These are phyloP conservation scores for Antigone vipio DNA, from an alignment of 2,113 vertebrate species.

Conservation along the genomic window DNA sequence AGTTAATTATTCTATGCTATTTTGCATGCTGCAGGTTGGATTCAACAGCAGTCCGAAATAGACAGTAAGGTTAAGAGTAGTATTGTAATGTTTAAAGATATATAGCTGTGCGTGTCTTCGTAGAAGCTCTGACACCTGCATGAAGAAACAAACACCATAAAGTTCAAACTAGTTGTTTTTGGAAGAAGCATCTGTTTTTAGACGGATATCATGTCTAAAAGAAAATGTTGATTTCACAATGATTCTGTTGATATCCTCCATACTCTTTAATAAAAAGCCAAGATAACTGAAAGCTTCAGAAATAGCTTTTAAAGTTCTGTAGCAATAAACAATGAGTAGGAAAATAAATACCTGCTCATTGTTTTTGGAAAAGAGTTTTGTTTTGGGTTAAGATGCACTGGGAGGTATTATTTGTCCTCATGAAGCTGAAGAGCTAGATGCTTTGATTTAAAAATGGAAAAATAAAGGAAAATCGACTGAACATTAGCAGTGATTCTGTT, in stretches of 20 bases:
- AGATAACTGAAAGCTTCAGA: background rate
- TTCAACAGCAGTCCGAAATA: background rate
- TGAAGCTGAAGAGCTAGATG: background rate
- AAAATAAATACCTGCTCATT: slow-evolving; percentile 7
- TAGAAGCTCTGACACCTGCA: background rate
- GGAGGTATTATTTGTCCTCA: background rate
- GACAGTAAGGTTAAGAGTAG: background rate
- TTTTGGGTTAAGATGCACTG: background rate
- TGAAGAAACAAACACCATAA: background rate
- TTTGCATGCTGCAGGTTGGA: background rate
- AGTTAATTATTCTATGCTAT: background rate
- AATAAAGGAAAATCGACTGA: background rate
- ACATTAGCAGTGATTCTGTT: background rate
- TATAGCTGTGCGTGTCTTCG: background rate
- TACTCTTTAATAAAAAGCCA: slow-evolving; percentile 16
- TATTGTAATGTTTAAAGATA: background rate
- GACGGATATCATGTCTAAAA: background rate
- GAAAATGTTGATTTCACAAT: background rate
- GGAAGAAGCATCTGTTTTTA: background rate
- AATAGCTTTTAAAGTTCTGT: background rate
- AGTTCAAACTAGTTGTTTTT: background rate
- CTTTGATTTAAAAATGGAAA: background rate
- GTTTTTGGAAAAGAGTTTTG: background rate
- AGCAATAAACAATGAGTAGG: background rate
- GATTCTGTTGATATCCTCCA: background rate